These are phyloP conservation scores for Capitella teleta DNA, from an alignment of 1,140 invertebrate species.

Conservation along the genomic window DNA sequence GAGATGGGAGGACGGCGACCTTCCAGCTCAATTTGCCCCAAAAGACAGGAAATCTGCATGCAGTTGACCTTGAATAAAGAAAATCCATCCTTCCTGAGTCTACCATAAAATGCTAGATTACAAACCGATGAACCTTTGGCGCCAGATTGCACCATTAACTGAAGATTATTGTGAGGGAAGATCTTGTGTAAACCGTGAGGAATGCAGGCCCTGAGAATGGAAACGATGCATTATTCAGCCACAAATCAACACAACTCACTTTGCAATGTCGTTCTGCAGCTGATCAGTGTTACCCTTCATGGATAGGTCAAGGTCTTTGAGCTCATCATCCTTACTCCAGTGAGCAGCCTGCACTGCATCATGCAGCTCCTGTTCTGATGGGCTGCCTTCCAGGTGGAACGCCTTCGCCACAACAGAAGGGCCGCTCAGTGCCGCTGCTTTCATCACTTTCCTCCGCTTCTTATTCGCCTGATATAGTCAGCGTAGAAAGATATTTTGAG, in stretches of 20 bases:
- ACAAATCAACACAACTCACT: slow-evolving; percentile 38
- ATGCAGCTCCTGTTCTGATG: slow-evolving; percentile 25
- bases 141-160: slow-evolving; percentile 95
- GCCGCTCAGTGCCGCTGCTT: slow-evolving; percentile 53
- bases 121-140: slow-evolving; percentile 83
- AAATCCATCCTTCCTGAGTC: neutral
- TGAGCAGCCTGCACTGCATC: slow-evolving; percentile 59
- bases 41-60: slow-evolving; percentile 91
- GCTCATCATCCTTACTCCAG: slow-evolving; percentile 56
- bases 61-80: slow-evolving; percentile 60
- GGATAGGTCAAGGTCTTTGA: slow-evolving; percentile 67
- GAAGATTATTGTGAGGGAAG: slow-evolving; percentile 91
- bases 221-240: neutral
- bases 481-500: too few species aligned
- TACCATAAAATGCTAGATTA: neutral
- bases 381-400: slow-evolving; percentile 54
- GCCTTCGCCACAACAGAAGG: slow-evolving; percentile 56
- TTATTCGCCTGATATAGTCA: slow-evolving; percentile 58
- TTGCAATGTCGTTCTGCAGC: slow-evolving; percentile 82
- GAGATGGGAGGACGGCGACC: slow-evolving; percentile 90
- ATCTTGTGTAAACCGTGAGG: slow-evolving; percentile 64
- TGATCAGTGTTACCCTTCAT: slow-evolving; percentile 74
- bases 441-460: slow-evolving; percentile 60
- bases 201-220: slow-evolving; percentile 44
- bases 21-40: slow-evolving; percentile 97